Evolutionary conservation across 92 coral and sea anemone genomes (phyloP), one percentile per base, ranked within the genome.

Genomic region (Actinostola sp.): DNA sequence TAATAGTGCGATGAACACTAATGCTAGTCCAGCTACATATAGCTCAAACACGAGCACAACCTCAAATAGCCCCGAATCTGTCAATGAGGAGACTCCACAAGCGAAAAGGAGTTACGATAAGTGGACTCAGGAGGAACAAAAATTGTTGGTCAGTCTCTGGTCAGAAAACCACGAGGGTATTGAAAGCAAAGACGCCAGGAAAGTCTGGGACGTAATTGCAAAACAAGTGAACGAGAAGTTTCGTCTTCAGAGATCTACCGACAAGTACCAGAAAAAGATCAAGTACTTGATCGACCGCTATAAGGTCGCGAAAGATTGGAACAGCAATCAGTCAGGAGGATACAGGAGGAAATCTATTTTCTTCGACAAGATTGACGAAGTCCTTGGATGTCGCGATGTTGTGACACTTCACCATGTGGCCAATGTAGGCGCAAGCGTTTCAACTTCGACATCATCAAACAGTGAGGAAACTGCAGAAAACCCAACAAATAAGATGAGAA

Each of bases 261-360:
- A 82, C 38, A 82, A 82, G 65, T 82, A 72, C 53, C 69, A 75
- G 56, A 19, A 82, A 12, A 53, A 63, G 24, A 75, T 82, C 13
- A 75, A 75, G 63, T 82, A 74, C 56, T 64, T 70, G 19, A 42
- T 84, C 27, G 89, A 71, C 15, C 69, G 52, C 14, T 84, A 77
- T 53, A 84, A 77, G 48, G 84, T 77, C 25, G 42, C 63, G 38
- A 65, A 77, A 54, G 81, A 76, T 56, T 83, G 88, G 88, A 83
- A 78, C 71, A 31, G 76, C 45, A 84, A 71, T 35, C 84, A 85
- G 53, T 70, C 81, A 31, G 85, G 89, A 50, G 82, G 89, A 25
- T 43, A 57, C 27, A 21, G 70, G 46, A 67, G 89, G 78, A 70
- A 70, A 59, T 72, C 73, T 57, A 81, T 78, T 21, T 68, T 52